These are phyloP conservation scores for Diogma glabrata DNA, from an alignment of 2,888 invertebrate genomes.

Conservation along the genomic window DNA sequence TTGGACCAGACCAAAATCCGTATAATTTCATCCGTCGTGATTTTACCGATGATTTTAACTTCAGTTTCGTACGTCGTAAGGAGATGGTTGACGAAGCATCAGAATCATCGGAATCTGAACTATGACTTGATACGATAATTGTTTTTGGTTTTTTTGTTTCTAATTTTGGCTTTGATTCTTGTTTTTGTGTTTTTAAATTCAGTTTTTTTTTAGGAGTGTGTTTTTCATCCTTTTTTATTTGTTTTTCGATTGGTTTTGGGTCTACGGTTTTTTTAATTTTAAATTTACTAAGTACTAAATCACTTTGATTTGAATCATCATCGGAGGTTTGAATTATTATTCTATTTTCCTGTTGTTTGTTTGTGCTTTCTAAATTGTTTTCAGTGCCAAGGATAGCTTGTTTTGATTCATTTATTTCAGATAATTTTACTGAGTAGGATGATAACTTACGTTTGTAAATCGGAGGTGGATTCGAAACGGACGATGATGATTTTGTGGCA, in stretches of 20 bases:
- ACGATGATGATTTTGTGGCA: slow-evolving; percentile 4
- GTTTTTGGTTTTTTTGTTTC: slow-evolving; percentile 5
- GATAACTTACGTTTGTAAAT: slow-evolving; percentile 5
- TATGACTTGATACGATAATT: neutral
- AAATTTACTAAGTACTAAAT: neutral
- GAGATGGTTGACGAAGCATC: slow-evolving; percentile 6
- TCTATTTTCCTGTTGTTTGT: neutral
- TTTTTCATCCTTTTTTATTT: neutral
- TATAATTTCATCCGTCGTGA: slow-evolving; percentile 12
- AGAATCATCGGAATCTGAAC: slow-evolving; percentile 11
- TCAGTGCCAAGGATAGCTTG: too few relatives aligned
- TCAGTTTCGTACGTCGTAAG: neutral
- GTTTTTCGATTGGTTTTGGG: too few relatives aligned
- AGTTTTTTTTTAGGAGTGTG: slow-evolving; percentile 2
- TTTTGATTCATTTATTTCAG: neutral
- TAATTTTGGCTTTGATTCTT: neutral
- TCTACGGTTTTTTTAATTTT: slow-evolving; percentile 3
- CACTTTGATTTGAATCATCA: neutral
- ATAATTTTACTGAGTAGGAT: neutral
- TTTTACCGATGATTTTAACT: slow-evolving; percentile 10
- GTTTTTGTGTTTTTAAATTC: slow-evolving; percentile 4
- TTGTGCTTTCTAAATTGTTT: neutral
- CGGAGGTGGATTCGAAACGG: neutral
- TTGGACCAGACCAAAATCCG: slow-evolving; percentile 45
- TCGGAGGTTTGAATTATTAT: neutral